These are phyloP conservation scores for Bubo blakistoni DNA, from an alignment of 2,113 vertebrate species.

Conservation along the genomic window DNA sequence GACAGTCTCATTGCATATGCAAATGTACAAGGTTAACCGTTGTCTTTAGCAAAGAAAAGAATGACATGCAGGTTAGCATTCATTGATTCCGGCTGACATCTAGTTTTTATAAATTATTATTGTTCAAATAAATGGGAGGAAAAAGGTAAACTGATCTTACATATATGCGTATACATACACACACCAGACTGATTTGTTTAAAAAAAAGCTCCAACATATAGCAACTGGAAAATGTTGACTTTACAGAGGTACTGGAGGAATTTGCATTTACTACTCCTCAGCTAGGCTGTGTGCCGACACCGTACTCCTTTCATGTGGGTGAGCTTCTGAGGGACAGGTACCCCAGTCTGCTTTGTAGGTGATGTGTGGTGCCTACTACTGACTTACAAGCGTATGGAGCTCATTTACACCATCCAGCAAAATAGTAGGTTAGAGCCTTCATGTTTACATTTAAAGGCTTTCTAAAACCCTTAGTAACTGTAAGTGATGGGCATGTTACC, in stretches of 20 bases:
- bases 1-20: neutral
- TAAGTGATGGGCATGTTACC: neutral
- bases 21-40: neutral
- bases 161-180: neutral
- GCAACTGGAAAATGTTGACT: neutral
- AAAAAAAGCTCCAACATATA: neutral
- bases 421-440: neutral
- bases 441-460: neutral
- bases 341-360: neutral
- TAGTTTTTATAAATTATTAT: neutral
- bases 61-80: neutral
- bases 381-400: neutral
- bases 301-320: neutral
- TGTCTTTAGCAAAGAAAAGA: neutral
- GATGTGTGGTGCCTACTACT: neutral
- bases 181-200: neutral
- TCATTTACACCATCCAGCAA: neutral
- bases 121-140: neutral
- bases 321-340: neutral
- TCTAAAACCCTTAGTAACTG: neutral
- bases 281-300: neutral
- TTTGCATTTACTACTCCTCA: neutral
- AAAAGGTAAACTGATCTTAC: neutral
- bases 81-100: neutral
- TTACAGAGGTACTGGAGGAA: neutral